These are phyloP conservation scores for Tachyglossus aculeatus DNA, from an alignment of 2,797 vertebrate species.

Conservation along the genomic window DNA sequence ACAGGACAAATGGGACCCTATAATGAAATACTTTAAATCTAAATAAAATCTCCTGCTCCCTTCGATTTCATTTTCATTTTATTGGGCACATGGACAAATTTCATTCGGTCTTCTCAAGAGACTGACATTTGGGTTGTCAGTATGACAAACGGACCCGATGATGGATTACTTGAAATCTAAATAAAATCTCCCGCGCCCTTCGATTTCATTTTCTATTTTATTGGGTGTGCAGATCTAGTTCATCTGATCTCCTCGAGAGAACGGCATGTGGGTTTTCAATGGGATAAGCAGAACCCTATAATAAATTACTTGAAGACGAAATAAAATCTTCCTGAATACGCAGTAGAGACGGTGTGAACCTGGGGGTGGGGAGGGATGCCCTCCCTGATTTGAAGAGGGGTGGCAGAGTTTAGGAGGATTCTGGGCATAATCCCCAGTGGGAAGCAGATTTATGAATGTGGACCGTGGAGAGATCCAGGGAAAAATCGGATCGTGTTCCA, in stretches of 20 bases:
- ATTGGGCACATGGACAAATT: conserved; percentile 77
- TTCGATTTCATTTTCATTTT: conserved; percentile 70
- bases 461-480: no score
- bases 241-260: conserved; percentile 63
- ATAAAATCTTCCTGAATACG: conserved; percentile 50
- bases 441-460: no score
- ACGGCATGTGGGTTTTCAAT: conserved; percentile 66
- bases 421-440: no score
- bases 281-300: conserved; percentile 59
- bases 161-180: conserved; percentile 65
- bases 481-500: no score
- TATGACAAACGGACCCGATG: conserved; percentile 49
- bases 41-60: conserved; percentile 64
- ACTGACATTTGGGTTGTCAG: conserved; percentile 46
- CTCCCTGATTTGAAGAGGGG: conserved; percentile 55
- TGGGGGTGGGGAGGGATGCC: conserved; percentile 52
- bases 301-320: conserved; percentile 66
- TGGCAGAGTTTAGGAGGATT: conserved; percentile 48
- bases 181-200: no score
- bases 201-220: no score
- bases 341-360: conserved; percentile 66
- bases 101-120: conserved; percentile 67
- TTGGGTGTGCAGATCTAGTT: no score
- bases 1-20: conserved; percentile 61
- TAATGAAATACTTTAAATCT: conserved; percentile 66